Conservation (phyloP, 2,797 vertebrate genomes). For the Hoplostethus mediterraneus region DNA sequence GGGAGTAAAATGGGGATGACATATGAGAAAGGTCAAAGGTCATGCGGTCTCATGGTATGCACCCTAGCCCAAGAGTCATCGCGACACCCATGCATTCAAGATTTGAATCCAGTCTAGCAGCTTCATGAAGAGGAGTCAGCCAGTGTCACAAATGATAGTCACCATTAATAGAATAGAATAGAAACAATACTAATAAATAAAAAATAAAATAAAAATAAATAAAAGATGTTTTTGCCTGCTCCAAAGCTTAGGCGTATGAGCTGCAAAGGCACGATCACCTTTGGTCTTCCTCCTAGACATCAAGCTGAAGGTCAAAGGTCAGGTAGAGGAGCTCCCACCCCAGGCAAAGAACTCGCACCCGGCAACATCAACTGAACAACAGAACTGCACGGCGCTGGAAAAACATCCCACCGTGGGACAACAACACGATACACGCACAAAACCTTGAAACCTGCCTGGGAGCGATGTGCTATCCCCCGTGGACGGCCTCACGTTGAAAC, state of each 20-base stretch:
- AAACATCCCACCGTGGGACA: not conserved
- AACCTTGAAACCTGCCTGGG: constrained; percentile 18
- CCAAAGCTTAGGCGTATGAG: not conserved
- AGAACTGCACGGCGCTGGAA: constrained; percentile 3
- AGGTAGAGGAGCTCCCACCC: constrained; percentile 18
- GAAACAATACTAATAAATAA: not conserved
- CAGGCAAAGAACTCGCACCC: constrained; percentile 6
- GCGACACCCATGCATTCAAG: not conserved
- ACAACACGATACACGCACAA: constrained; percentile 28
- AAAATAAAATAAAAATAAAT: too few relatives aligned
- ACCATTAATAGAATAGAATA: not conserved
- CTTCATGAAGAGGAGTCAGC: constrained; percentile 10
- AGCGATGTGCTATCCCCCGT: constrained; percentile 25
- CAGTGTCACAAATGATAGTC: not conserved
- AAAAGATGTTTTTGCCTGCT: too few relatives aligned
- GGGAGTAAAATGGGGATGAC: too few relatives aligned
- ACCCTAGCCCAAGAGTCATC: too few relatives aligned
- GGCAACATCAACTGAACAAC: constrained; percentile 13
- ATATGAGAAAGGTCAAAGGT: too few relatives aligned
- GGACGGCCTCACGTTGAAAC: constrained; percentile 55
- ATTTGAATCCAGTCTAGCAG: constrained; percentile 22
- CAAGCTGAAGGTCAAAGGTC: constrained; percentile 14
- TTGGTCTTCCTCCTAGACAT: not conserved
- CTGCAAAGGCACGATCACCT: constrained; percentile 2
- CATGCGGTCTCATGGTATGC: too few relatives aligned